These are phyloP conservation scores for Cairina moschata DNA, from an alignment of 2,113 vertebrate species.

Conservation along the genomic window DNA sequence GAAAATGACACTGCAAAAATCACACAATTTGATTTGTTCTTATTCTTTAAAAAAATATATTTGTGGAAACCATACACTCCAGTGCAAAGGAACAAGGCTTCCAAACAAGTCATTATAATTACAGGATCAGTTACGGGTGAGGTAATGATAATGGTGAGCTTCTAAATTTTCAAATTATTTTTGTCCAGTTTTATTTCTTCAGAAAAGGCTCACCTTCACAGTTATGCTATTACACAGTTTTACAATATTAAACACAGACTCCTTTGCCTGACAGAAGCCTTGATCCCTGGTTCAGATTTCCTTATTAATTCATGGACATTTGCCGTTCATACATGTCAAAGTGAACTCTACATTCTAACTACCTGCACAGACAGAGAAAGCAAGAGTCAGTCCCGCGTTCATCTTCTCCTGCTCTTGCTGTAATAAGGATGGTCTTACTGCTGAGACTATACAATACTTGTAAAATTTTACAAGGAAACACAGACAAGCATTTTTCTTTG, in stretches of 20 bases:
- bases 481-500: neutral
- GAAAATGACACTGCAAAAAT: neutral
- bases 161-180: neutral
- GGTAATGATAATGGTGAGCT: neutral
- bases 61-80: neutral
- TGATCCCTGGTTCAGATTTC: neutral
- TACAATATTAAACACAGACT: neutral
- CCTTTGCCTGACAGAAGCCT: neutral
- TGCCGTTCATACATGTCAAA: neutral
- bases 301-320: neutral
- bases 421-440: neutral
- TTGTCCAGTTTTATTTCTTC: neutral
- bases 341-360: neutral
- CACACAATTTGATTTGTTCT: neutral
- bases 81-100: neutral
- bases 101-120: neutral
- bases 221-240: neutral
- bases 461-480: constrained; percentile 26
- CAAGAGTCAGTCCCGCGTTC: neutral
- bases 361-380: neutral
- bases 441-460: neutral
- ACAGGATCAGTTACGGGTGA: neutral
- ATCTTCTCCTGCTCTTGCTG: neutral
- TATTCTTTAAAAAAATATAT: neutral
- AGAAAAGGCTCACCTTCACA: neutral